Base-by-base conservation (phyloP, 2,797 vertebrate genomes). In the Pogoniulus pusillus region DNA sequence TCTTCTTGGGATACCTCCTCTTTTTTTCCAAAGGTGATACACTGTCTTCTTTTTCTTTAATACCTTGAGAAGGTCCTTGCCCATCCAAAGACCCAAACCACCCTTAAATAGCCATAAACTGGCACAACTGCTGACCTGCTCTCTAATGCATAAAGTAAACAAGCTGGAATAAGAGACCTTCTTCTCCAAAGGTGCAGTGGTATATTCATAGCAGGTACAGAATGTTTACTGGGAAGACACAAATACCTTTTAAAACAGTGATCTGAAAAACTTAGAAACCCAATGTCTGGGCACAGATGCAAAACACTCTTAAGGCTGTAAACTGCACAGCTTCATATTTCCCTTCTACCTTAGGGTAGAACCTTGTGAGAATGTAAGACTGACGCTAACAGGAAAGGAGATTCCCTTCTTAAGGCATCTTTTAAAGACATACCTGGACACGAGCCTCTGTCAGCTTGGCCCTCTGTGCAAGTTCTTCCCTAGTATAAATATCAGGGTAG, bases 401-500 rank as follows among this genome's bases (percentile, higher is more conserved):
- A 63, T 22, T 20, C 12, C 37, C n/a, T 54, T 75, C 39, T 15
- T 72, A 20, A 60, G 35, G 29, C 73, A 79, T 68, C 34, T 72
- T 91, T 71, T 76, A 37, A 60, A 20, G 6, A 49, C 24, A 81
- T 97, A 99, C 99, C 98, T 99, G 99, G 4, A 99, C 99, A 74
- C 99, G 97, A 82, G 99, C 99, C 97, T 99, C 99, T 0, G 99
- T 99, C 79, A 99, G 99, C 82, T 99, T 99, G 35, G 99, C 99
- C 93, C 99, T 97, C 96, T 99, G 99, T 0, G 99, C 99, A 27
- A 99, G 98, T 92, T 99, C 99, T 96, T 99, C 99, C 73, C 99
- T 95, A 29, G 99, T 99, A 93, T 99, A 99, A 95, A 99, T 99
- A 90, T 99, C 99, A 7, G 99, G 99, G 90, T 99, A 99, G 93